Conservation (phyloP, 1,140 invertebrate species). For the Aphelinus atriplicis region DNA sequence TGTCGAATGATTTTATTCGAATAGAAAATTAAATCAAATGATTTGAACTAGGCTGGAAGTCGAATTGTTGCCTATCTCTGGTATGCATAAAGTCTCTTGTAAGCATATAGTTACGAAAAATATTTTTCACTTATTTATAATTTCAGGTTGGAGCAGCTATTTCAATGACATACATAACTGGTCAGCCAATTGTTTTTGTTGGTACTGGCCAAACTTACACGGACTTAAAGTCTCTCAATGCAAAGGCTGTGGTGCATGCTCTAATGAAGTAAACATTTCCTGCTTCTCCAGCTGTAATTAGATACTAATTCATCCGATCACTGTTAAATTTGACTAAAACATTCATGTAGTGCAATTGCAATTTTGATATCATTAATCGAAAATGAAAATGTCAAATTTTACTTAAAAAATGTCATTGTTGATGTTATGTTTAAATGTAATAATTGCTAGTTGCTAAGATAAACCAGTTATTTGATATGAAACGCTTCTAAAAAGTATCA, state of each 20-base stretch:
- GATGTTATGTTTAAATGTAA: no score
- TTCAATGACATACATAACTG: conserved; percentile 99
- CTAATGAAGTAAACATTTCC: conserved; percentile 85
- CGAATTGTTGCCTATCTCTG: no score
- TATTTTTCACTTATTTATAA: conserved; percentile 15
- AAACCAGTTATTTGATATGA: no score
- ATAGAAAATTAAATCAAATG: no score
- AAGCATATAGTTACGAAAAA: conserved; percentile 20
- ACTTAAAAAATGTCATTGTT: not conserved
- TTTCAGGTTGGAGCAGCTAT: conserved; percentile 96
- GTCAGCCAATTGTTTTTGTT: conserved; percentile 99
- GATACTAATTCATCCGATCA: conserved; percentile 8
- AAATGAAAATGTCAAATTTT: conserved; percentile 28
- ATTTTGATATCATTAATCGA: conserved; percentile 21
- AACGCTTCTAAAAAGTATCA: no score
- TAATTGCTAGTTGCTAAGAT: no score
- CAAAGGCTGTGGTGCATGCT: conserved; percentile 94
- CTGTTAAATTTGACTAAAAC: conserved; percentile 27
- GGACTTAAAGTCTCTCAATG: conserved; percentile 96
- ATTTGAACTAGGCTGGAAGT: no score
- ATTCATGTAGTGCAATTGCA: conserved; percentile 15
- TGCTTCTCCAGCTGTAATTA: conserved; percentile 16
- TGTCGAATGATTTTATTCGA: not conserved
- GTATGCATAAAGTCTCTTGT: no score
- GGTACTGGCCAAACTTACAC: conserved; percentile 99